Evolutionary conservation across 2,888 invertebrate species (phyloP).

Genomic region (Mayetiola destructor): DNA sequence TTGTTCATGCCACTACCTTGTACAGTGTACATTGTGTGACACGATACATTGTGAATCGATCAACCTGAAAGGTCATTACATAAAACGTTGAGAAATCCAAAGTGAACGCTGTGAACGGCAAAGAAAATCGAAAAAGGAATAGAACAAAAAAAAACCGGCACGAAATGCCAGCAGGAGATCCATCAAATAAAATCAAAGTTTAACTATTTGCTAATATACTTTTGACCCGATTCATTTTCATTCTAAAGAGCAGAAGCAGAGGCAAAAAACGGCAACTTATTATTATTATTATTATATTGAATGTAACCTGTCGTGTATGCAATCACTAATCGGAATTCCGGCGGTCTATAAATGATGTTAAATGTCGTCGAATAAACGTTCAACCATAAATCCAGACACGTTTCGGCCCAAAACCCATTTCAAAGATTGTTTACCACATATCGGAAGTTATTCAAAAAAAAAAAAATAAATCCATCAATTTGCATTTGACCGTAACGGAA

Average conservation of each 20-base stretch:
- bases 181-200: constrained; percentile 1
- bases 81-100: too few species aligned
- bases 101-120: too few species aligned
- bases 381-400: neutral
- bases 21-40: too few species aligned
- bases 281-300: too few species aligned
- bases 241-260: too few species aligned
- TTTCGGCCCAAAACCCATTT: neutral
- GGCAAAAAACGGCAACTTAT: too few species aligned
- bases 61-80: too few species aligned
- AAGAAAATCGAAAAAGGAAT: too few species aligned
- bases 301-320: neutral
- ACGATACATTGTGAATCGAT: too few species aligned
- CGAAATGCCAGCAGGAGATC: neutral
- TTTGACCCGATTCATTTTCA: neutral
- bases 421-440: neutral
- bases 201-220: constrained; percentile 5
- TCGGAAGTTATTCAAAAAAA: neutral
- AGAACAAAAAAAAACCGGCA: too few species aligned
- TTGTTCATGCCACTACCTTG: too few species aligned
- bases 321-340: neutral
- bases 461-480: neutral
- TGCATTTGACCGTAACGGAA: neutral
- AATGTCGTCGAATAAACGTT: too few species aligned
- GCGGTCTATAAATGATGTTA: neutral